These are phyloP conservation scores for Lates calcarifer DNA, from an alignment of 2,113 vertebrate species.

Conservation along the genomic window DNA sequence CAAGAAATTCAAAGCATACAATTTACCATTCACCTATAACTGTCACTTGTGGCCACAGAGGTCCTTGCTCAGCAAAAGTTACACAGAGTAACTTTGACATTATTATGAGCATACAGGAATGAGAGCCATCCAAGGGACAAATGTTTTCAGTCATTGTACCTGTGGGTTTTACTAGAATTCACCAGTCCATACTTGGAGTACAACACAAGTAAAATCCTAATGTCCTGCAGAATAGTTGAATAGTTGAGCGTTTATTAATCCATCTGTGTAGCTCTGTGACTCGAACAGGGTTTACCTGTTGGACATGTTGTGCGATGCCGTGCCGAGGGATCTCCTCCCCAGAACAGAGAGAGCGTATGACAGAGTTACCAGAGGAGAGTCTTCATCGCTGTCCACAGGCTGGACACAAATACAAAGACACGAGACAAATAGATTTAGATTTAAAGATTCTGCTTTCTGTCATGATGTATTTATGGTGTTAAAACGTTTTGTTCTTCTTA, in stretches of 20 bases:
- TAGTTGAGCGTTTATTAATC: too few species aligned
- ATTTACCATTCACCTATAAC: background rate
- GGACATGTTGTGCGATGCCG: slow-evolving; percentile 95
- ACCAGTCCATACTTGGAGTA: too few species aligned
- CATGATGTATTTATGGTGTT: background rate
- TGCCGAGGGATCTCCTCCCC: slow-evolving; percentile 93
- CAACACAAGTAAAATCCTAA: too few species aligned
- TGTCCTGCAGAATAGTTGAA: too few species aligned
- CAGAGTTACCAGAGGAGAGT: slow-evolving; percentile 94
- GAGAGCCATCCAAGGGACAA: too few species aligned
- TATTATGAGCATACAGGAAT: too few species aligned
- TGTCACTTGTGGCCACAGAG: background rate
- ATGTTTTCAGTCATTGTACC: too few species aligned
- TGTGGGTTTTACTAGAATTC: too few species aligned
- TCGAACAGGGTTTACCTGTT: slow-evolving; percentile 87
- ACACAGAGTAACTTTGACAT: too few species aligned
- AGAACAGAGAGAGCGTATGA: slow-evolving; percentile 95
- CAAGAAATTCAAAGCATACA: background rate
- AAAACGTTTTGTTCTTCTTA: background rate
- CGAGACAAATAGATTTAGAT: too few species aligned
- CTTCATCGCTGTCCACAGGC: slow-evolving; percentile 93
- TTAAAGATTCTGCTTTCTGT: too few species aligned
- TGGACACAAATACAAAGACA: slow-evolving; percentile 61
- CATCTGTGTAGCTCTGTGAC: background rate
- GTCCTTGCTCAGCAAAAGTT: too few species aligned